Evolutionary conservation across 2,113 vertebrate genomes (phyloP), one percentile per base, ranked within the genome.

Genomic region (Nothobranchius furzeri): DNA sequence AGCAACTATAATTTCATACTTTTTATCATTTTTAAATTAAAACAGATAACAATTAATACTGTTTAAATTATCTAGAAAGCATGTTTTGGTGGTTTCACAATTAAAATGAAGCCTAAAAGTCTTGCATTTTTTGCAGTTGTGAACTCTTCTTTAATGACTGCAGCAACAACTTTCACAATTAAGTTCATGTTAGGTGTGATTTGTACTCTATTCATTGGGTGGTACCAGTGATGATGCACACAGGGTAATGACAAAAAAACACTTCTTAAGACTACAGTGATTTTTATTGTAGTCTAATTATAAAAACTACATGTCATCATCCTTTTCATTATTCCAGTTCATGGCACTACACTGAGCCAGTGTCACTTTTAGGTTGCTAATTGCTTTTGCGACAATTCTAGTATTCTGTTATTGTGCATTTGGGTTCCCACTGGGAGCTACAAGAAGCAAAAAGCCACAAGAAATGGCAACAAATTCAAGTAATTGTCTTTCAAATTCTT

Each of bases 241-340:
- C 30, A 47, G 46, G 15, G 5, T 52, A 48, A 25, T 10, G 9
- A 20, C 20, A 20, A 58, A 25, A 15, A 65, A 6, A 64, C 50
- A 36, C 45, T 60, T 30, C 30, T 30, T 3, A 55, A 78, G 17
- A 83, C 75, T 79, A 73, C 50, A 53, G 42, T 24, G 15, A 9
- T 66, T 74, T 42, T 68, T 54, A 58, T 72, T 75, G 58, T 24
- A 62, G 20, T 52, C 49, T 77, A 75, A 89, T 86, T 80, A 76
- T 36, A 60, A 48, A 62, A 76, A 83, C 87, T 82, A 69, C 40
- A 50, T 67, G 20, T 67, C 49, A 57, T 73, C 61, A 40, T 59
- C 46, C 54, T 48, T 62, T 54, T 25, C 9, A 64, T 70, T 78
- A 57, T 63, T 75, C 66, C 15, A 66, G 43, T 64, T 64, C 48